A percentile compares a stretch with the other conserved stretches of the same genome.
phyloP scores from a whole-genome alignment of 2,888 invertebrate species.

The Drosophila ochracea region DNA sequence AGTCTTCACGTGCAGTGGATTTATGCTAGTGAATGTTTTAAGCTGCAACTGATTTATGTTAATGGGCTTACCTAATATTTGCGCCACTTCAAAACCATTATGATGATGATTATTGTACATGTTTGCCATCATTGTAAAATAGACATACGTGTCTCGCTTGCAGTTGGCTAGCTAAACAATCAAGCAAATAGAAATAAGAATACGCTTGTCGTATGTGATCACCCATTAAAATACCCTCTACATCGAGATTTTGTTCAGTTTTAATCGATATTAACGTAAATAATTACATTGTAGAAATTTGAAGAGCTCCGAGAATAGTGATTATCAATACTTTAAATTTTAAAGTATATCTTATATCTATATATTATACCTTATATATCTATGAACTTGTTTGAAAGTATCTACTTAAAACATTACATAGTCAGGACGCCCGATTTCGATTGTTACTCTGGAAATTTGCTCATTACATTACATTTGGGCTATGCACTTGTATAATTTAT shows the following conservation, averaged over 20 bases:
- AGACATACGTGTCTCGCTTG: conserved; percentile 70
- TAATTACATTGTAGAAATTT: not conserved
- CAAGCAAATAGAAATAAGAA: conserved; percentile 23
- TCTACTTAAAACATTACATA: not conserved
- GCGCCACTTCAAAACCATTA: conserved; percentile 65
- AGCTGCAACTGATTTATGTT: conserved; percentile 70
- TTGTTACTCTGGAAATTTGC: not conserved
- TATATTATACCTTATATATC: too few species aligned
- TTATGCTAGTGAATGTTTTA: conserved; percentile 41
- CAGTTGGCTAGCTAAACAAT: conserved; percentile 48
- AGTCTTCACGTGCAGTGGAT: conserved; percentile 36
- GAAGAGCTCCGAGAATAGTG: not conserved
- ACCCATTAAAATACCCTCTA: not conserved
- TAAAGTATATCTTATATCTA: not conserved
- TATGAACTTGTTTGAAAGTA: not conserved
- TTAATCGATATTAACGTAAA: not conserved
- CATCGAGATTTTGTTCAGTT: not conserved
- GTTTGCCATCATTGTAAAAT: conserved; percentile 73
- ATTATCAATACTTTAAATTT: not conserved
- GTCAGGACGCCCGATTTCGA: not conserved
- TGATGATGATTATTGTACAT: conserved; percentile 71
- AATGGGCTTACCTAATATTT: conserved; percentile 70
- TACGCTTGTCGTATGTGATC: not conserved
- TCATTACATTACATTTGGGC: not conserved
- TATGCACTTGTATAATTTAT: not conserved